Evolutionary conservation across 1,140 invertebrate genomes (phyloP).

Genomic region (Arctopsyche grandis): DNA sequence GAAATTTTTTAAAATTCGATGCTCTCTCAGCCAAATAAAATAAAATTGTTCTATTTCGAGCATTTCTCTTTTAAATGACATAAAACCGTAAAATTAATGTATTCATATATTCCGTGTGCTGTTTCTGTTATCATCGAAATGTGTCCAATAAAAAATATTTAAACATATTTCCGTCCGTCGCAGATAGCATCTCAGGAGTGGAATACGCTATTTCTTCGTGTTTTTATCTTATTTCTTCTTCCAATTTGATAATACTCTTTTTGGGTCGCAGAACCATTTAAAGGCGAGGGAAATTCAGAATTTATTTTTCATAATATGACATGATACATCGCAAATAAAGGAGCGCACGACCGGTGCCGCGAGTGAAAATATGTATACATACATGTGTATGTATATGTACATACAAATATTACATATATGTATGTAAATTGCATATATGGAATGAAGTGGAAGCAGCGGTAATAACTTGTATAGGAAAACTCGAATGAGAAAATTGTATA

Average conservation of each 20-base stretch:
- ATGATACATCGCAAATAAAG: slow-evolving; percentile 27
- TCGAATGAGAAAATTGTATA: background rate
- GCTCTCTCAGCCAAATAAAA: too few relatives aligned
- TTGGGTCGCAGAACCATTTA: slow-evolving; percentile 8
- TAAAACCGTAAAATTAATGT: too few relatives aligned
- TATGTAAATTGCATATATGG: too few relatives aligned
- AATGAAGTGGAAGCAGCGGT: background rate
- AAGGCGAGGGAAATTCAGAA: slow-evolving; percentile 21
- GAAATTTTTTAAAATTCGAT: too few relatives aligned
- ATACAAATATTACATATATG: too few relatives aligned
- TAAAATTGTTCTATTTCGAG: too few relatives aligned
- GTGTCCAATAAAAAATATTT: slow-evolving; percentile 17
- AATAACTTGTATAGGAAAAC: background rate
- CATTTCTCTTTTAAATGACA: too few relatives aligned
- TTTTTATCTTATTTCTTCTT: background rate
- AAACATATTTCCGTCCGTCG: slow-evolving; percentile 15
- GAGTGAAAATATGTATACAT: too few relatives aligned
- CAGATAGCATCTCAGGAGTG: background rate
- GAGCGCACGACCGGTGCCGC: slow-evolving; percentile 1
- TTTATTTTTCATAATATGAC: slow-evolving; percentile 32
- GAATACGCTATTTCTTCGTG: background rate
- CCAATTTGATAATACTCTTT: slow-evolving; percentile 10
- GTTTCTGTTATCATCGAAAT: background rate
- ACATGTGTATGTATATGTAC: too few relatives aligned
- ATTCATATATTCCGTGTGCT: too few relatives aligned